Conservation (phyloP, 2,797 vertebrate species). For the Vultur gryphus region DNA sequence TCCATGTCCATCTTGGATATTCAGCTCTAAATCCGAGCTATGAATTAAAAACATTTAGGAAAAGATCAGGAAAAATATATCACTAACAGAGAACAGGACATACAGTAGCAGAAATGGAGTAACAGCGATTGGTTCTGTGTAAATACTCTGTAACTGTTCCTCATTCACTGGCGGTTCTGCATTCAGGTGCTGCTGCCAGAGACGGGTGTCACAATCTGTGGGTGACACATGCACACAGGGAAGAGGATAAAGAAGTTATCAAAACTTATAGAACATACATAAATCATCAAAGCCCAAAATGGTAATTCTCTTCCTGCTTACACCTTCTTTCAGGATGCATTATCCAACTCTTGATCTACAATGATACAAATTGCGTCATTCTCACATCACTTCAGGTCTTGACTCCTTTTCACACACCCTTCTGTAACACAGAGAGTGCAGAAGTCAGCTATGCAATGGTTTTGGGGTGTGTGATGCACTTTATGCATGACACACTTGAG, state of each 20-base stretch:
- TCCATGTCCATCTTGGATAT: not conserved
- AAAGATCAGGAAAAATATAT: not conserved
- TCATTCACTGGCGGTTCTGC: not conserved
- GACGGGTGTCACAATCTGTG: rapidly evolving
- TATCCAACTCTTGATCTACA: not conserved
- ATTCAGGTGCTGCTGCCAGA: not conserved
- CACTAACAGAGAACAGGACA: not conserved
- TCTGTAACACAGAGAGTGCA: not conserved
- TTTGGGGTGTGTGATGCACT: not conserved
- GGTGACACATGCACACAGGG: not conserved
- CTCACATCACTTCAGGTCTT: not conserved
- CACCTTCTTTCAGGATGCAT: not conserved
- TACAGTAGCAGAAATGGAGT: not conserved
- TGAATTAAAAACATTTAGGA: not conserved
- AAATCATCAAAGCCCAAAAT: not conserved
- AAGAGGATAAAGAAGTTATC: not conserved
- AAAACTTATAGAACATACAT: not conserved
- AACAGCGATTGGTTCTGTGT: not conserved
- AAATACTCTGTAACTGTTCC: not conserved
- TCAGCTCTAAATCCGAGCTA: not conserved
- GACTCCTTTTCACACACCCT: not conserved
- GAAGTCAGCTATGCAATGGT: not conserved
- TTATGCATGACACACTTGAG: not conserved
- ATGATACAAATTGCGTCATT: not conserved
- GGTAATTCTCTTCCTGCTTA: not conserved